Base-by-base conservation (phyloP, 2,888 invertebrate genomes). In the Microdon myrmicae region DNA sequence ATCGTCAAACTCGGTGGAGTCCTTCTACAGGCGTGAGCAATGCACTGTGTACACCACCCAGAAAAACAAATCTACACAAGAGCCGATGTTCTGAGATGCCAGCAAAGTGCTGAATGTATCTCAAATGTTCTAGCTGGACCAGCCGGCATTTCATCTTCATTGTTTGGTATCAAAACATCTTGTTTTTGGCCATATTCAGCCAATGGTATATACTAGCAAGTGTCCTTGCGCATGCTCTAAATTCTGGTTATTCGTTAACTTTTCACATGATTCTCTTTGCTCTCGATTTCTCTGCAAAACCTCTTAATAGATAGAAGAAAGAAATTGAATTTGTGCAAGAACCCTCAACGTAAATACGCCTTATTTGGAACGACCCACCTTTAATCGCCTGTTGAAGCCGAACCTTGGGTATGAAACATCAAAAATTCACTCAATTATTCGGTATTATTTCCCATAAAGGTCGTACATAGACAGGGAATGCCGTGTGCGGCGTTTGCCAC, bases 321-420 rank as follows among this genome's bases (percentile, higher is more conserved):
- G 28, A 10, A 49, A 55, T 39, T 51, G 29, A 51, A 38, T 25
- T 9, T 34, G 37, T 58, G 47, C 26, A 64, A 53, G 56, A 37
- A 49, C 35, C 37, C 28, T 39, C 47, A 37, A 38, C 53, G 56
- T 64, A 58, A 51, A 64, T 58, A 47, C 45, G 43, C 41, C 51
- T 51, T 56, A 58, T 56, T 53, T 56, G 64, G 28, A 56, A 51
- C 47, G 51, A 58, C 56, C n/a, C 51, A 58, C 31, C 59, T 59
- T 59, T 66, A 59, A 66, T 66, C 58, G 66, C 66, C 66, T 66
- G 66, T 66, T 66, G 59, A 66, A 66, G 66, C 49, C 48, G 37
- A n/a, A n/a, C n/a, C n/a, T n/a, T n/a, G n/a, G n/a, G n/a, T n/a
- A n/a, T n/a, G n/a, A n/a, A n/a, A n/a, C n/a, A n/a, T n/a, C n/a